Base-by-base conservation (phyloP, 2,113 vertebrate genomes). In the Ochotona curzoniae region DNA sequence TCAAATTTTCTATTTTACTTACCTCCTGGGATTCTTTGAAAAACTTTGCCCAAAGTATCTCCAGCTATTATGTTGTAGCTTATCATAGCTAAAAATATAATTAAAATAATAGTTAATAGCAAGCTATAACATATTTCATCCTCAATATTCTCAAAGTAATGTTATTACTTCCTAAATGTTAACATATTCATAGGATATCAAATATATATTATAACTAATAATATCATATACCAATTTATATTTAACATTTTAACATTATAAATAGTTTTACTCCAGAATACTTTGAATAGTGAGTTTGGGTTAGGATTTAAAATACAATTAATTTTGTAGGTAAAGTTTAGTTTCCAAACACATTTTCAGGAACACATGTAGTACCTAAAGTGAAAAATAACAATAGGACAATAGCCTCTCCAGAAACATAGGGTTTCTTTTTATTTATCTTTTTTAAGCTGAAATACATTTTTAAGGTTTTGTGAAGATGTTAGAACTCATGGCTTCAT, bases 61-160 rank as follows among this genome's bases (percentile, higher is more conserved):
- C 98, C 99, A 89, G 98, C 98, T 97, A 99, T 98, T 96, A 99
- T 99, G 98, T 99, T 99, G 98, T 99, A 99, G 98, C 99, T 99
- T 95, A 99, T 98, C 99, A 99, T 99, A 81, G 99, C 99, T 99
- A 96, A 94, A 94, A 97, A 96, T 57, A 93, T 96, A 97, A 91
- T 92, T 63, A 81, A 54, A 96, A 79, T 28, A 60, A 51, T 4
- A 51, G 23, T 92, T 60, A 89, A 86, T 88, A 97, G 67, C 80
- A 87, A 94, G 4, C 64, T 35, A 57, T 91, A 13, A 76, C 25
- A 91, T 74, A 64, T 23, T 79, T 93, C 12, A 83, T 76, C 38
- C 70, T 80, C 28, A 93, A 71, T 92, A 76, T 54, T 95, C 89
- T 91, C 4, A 94, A 81, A 89, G 25, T 30, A 71, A 57, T 89